Percentiles rank a stretch among this genome's conserved stretches.
Evolutionary conservation across 2,888 invertebrate species (phyloP).

Genomic region (Synergus umbraculus): DNA sequence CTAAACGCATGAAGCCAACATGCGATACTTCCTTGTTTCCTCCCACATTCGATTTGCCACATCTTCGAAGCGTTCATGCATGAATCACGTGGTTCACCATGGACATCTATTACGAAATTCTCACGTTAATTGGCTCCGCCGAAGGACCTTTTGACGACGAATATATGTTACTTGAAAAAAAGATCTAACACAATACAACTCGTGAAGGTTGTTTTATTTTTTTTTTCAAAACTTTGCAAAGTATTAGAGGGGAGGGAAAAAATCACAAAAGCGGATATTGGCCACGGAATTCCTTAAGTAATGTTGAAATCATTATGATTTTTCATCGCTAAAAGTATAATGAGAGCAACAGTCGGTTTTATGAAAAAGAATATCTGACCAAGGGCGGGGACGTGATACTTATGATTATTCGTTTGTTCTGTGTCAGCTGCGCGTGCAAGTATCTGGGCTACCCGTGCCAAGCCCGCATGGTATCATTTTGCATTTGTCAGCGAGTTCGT

Average conservation of each 20-base stretch:
- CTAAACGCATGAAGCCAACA: constrained; percentile 33
- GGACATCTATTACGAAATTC: constrained; percentile 14
- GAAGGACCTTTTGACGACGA: neutral
- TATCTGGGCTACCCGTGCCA: constrained; percentile 12
- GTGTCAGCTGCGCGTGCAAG: constrained; percentile 38
- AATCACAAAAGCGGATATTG: too few relatives aligned
- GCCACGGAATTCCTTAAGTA: neutral
- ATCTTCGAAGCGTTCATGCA: constrained; percentile 21
- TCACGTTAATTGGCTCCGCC: neutral
- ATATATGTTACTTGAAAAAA: neutral
- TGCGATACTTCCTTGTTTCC: constrained; percentile 33
- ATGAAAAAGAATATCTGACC: constrained; percentile 5
- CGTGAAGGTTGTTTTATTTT: neutral
- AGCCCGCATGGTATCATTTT: constrained; percentile 20
- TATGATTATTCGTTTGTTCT: constrained; percentile 21
- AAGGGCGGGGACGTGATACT: neutral
- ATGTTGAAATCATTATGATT: neutral
- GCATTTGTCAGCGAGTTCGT: constrained; percentile 23
- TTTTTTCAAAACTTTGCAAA: neutral
- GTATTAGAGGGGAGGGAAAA: too few relatives aligned
- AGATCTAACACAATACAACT: neutral
- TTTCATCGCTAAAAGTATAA: neutral
- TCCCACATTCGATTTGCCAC: constrained; percentile 15
- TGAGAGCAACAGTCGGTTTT: neutral
- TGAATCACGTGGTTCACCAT: constrained; percentile 25